Evolutionary conservation across 2,888 invertebrate species (phyloP), one percentile per base, ranked within the genome.

Genomic region (Boloria euphrosyne): DNA sequence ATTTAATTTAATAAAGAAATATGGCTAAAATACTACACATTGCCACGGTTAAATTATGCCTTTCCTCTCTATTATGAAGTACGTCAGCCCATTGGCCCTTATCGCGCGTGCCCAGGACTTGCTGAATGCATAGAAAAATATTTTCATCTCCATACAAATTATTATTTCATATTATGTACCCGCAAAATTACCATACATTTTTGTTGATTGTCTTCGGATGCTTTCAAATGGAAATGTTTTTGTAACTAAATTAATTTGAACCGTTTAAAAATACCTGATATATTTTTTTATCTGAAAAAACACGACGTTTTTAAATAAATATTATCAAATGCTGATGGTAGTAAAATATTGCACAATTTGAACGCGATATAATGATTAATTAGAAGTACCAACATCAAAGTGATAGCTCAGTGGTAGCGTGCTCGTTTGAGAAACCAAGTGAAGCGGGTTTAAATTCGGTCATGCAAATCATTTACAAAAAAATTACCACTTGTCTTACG

Each of bases 41-140:
- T 10, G 17, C 49, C 4, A 17, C 0, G 17, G 31, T 31, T 3
- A 13, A 49, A 49, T 7, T 13, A 10, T 0, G 3, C 17, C 14
- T 16, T 13, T 16, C 31, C 31, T 13, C 1, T 27, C n/a, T 7
- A 6, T 14, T 17, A 59, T 59, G 27, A 59, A 16, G 59, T 47
- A 22, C n/a, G 57, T 47, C n/a, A 16, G n/a, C 16, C 27, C 17
- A 22, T 22, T 13, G 58, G 13, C 27, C 58, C 59, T 59, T 59
- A 59, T 59, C 59, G 27, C 49, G 16, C 2, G 2, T 38, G 7
- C 14, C 13, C 59, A 59, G 49, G 17, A 49, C 49, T 50, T 59
- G 49, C 16, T 16, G 17, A 13, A 17, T 31, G 14, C 49, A 59
- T 59, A 38, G 49, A 59, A 59, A 38, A 59, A 49, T 38, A 49